phyloP scores from a whole-genome alignment of 2,797 vertebrate species.

The Botia almorhae region DNA sequence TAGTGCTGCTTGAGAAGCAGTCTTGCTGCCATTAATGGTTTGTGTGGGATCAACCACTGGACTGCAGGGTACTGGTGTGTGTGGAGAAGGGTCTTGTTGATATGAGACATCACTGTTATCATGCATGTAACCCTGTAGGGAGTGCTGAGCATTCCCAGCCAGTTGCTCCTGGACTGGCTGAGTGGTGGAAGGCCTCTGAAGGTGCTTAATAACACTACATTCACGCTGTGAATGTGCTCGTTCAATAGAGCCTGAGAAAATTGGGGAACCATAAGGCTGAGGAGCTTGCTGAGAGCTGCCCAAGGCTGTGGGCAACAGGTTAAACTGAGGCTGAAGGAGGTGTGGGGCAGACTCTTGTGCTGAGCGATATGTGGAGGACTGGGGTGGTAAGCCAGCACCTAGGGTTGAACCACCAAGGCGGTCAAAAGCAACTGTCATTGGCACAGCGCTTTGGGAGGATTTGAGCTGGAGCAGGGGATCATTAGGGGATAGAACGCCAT shows the following conservation, averaged over 20 bases:
- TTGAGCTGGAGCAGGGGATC: constrained; percentile 94
- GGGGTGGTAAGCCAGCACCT: constrained; percentile 88
- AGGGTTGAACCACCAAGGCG: constrained; percentile 85
- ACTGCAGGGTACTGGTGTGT: constrained; percentile 87
- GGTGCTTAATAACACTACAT: constrained; percentile 99
- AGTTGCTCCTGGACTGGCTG: constrained; percentile 89
- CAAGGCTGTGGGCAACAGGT: constrained; percentile 87
- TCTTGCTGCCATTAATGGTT: constrained; percentile 85
- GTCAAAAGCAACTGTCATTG: constrained; percentile 89
- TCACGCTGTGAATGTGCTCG: constrained; percentile 95
- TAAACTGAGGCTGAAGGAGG: constrained; percentile 95
- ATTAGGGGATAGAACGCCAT: constrained; percentile 89
- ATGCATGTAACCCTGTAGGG: constrained; percentile 89
- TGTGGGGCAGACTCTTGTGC: constrained; percentile 99
- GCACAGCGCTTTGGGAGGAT: constrained; percentile 87
- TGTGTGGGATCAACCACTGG: constrained; percentile 86
- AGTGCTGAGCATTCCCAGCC: constrained; percentile 88
- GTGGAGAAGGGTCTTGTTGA: constrained; percentile 88
- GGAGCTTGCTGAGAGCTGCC: constrained; percentile 83
- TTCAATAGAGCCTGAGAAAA: constrained; percentile 95
- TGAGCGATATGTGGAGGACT: constrained; percentile 98
- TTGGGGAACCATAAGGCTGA: constrained; percentile 87
- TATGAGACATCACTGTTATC: constrained; percentile 84
- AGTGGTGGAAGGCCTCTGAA: constrained; percentile 98
- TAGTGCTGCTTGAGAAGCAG: constrained; percentile 80